Base-by-base conservation (phyloP, 2,113 vertebrate genomes). In the Ochotona curzoniae region DNA sequence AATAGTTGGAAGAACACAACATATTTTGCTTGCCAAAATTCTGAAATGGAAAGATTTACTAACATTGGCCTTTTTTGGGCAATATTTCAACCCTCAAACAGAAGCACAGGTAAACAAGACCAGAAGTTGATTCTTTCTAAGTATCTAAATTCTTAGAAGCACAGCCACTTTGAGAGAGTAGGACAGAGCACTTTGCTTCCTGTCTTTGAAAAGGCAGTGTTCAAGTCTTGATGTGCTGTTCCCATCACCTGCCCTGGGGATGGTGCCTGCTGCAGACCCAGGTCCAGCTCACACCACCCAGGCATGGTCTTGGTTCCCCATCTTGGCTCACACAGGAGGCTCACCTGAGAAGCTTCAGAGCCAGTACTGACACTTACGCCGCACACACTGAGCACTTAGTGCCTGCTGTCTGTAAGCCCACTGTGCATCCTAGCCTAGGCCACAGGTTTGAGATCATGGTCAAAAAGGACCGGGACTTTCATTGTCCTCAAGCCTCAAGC, bases 81-180 rank as follows among this genome's bases (percentile, higher is more conserved):
- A 91, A 87, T 81, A 90, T 67, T 87, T 93, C 90, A 81, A 64
- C 81, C 73, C 38, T 84, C 78, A 93, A 49, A 63, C 76, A 91
- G 87, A 94, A 91, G 91, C 49, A 81, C 82, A 96, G 96, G 93
- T 91, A 96, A 96, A 96, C 93, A 96, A 7, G 38, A 17, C 18
- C 78, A 89, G 63, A 94, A 93, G 67, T 79, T 73, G 25, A 18
- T 76, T 35, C 74, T 64, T 73, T 89, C 76, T 23, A 86, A 95
- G 84, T 80, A 76, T 83, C 78, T 87, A 44, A 95, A 90, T 94
- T 96, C 92, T 96, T 94, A 23, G 47, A 87, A 95, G 87, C 35
- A 82, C 0, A 7, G 35, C 15, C 21, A 51, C 44, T 88, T 64
- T 5, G 78, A 79, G 67, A 75, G 26, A 13, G 12, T 44, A 51